phyloP scores from a whole-genome alignment of 1,140 invertebrate genomes.

The Marisa cornuarietis region DNA sequence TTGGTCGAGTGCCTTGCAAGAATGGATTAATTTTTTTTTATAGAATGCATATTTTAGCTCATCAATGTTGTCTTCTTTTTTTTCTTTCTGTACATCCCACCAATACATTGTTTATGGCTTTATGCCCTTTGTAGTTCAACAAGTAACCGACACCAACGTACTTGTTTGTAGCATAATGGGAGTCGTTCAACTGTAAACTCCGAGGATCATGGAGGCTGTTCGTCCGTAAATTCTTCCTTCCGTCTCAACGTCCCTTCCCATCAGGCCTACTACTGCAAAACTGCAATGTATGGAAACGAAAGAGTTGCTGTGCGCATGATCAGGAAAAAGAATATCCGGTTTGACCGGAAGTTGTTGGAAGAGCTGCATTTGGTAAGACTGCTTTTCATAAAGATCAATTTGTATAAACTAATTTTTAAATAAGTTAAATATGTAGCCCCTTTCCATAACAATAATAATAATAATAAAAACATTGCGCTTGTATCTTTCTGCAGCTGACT shows the following conservation, averaged over 20 bases:
- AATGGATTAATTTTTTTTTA: too few species aligned
- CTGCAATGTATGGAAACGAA: slow-evolving; percentile 33
- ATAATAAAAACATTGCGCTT: background rate
- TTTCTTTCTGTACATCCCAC: too few species aligned
- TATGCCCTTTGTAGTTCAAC: too few species aligned
- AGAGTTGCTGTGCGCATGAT: slow-evolving; percentile 47
- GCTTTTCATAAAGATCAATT: background rate
- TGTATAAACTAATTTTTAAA: background rate
- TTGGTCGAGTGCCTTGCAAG: too few species aligned
- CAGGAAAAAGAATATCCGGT: slow-evolving; percentile 44
- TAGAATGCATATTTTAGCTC: too few species aligned
- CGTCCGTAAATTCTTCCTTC: background rate
- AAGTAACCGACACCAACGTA: too few species aligned
- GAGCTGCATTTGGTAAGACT: slow-evolving; percentile 45
- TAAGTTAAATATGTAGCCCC: too few species aligned
- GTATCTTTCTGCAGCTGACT: slow-evolving; percentile 76
- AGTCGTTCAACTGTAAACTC: background rate
- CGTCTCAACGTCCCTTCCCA: background rate
- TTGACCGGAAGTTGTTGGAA: slow-evolving; percentile 46
- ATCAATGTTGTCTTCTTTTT: too few species aligned
- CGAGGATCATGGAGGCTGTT: background rate
- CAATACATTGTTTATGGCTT: too few species aligned
- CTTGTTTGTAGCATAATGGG: background rate
- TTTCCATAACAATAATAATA: background rate
- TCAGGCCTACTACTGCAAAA: slow-evolving; percentile 12